Conservation (phyloP, 23 tunicate genomes). For the Clavelina lepadiformis region DNA sequence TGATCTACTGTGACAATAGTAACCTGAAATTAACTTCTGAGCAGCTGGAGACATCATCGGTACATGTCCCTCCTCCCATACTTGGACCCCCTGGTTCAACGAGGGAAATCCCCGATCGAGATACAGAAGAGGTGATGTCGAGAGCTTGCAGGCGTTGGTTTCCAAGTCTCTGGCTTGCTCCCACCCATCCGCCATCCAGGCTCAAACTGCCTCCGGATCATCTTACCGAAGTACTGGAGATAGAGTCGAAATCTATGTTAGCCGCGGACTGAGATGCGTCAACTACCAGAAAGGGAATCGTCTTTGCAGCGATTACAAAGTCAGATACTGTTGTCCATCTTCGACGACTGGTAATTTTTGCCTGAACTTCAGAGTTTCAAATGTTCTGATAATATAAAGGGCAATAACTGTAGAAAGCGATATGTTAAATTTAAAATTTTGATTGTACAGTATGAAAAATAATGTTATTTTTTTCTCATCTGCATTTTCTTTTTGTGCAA, state of each 20-base stretch:
- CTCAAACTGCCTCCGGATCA: constrained; percentile 7
- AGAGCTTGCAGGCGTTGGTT: constrained; percentile 5
- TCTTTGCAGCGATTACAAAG: constrained; percentile 19
- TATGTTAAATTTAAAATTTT: too few relatives aligned
- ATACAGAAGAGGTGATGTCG: constrained; percentile 9
- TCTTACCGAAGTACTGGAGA: constrained; percentile 16
- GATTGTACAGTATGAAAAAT: too few relatives aligned
- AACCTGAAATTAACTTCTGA: not conserved
- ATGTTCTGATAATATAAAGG: too few relatives aligned
- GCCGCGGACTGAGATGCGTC: constrained; percentile 12
- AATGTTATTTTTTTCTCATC: too few relatives aligned
- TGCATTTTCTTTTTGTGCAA: too few relatives aligned
- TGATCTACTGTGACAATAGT: too few relatives aligned
- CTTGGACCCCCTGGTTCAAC: constrained; percentile 29
- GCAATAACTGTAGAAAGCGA: too few relatives aligned
- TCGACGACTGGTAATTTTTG: too few relatives aligned
- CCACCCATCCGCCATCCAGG: constrained; percentile 14
- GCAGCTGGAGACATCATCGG: constrained; percentile 4
- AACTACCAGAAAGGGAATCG: constrained; percentile 15
- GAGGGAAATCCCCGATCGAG: constrained; percentile 11
- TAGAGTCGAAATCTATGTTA: not conserved
- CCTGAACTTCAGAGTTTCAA: too few relatives aligned
- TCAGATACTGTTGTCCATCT: constrained; percentile 13
- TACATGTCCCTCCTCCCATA: constrained; percentile 13
- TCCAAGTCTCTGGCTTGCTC: constrained; percentile 17